phyloP scores from a whole-genome alignment of 1,140 invertebrate genomes.

The Drosophila arawakana region DNA sequence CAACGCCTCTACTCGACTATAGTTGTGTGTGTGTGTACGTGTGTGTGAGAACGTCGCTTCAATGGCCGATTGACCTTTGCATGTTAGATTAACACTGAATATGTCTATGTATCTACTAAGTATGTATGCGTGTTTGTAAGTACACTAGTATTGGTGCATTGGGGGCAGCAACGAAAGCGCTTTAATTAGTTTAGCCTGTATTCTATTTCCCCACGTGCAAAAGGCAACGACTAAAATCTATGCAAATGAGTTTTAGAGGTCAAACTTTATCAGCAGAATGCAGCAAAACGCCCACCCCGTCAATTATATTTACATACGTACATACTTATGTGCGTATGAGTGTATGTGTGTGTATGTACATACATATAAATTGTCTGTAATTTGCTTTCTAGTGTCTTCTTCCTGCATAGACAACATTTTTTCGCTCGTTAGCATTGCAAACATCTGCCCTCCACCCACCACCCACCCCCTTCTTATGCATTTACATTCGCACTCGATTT shows the following conservation, averaged over 20 bases:
- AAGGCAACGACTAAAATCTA: constrained; percentile 49
- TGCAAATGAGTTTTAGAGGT: constrained; percentile 67
- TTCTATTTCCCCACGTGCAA: constrained; percentile 52
- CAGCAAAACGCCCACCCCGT: constrained; percentile 27
- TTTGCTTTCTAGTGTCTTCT: constrained; percentile 69
- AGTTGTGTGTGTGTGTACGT: constrained; percentile 9
- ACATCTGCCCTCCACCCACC: constrained; percentile 21
- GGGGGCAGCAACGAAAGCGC: constrained; percentile 24
- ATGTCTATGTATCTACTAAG: constrained; percentile 25
- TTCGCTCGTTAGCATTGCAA: constrained; percentile 49
- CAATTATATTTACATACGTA: constrained; percentile 31
- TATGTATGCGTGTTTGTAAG: not conserved
- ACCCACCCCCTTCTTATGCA: constrained; percentile 1
- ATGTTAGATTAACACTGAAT: constrained; percentile 78
- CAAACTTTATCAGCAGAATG: constrained; percentile 55
- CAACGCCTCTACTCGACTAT: constrained; percentile 43
- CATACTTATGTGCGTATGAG: not conserved
- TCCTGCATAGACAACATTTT: constrained; percentile 60
- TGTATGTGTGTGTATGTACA: not conserved
- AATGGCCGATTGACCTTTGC: constrained; percentile 79
- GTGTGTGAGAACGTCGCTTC: constrained; percentile 39
- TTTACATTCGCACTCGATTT: constrained; percentile 50
- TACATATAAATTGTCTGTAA: constrained; percentile 64
- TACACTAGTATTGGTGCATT: constrained; percentile 3
- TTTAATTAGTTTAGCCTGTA: constrained; percentile 72